Evolutionary conservation across 2,113 vertebrate species (phyloP).

Genomic region (Helogale parvula): DNA sequence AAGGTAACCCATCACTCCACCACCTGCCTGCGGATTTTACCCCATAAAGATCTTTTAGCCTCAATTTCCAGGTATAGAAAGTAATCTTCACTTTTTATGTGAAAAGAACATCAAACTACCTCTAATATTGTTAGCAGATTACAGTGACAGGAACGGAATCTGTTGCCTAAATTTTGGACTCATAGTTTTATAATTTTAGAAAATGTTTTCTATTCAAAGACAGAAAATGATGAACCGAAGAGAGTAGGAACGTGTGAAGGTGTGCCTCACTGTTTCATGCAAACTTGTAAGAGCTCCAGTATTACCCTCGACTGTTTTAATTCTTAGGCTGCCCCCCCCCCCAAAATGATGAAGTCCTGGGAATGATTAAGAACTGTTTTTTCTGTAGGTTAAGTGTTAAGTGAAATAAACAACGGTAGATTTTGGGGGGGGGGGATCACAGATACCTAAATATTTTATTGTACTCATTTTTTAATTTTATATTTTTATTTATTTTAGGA

Average conservation of each 20-base stretch:
- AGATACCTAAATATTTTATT: neutral
- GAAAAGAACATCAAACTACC: neutral
- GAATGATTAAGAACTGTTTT: neutral
- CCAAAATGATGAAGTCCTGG: neutral
- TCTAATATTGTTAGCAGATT: neutral
- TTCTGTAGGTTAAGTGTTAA: neutral
- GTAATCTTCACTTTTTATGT: neutral
- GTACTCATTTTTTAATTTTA: constrained; percentile 67
- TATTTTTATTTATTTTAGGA: constrained; percentile 80
- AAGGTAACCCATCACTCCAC: neutral
- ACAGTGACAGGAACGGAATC: neutral
- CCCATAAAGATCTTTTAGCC: neutral
- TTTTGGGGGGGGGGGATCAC: neutral
- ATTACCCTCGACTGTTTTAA: accelerated
- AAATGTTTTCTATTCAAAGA: neutral
- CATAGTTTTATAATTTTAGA: neutral
- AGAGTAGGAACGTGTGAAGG: neutral
- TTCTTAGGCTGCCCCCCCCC: neutral
- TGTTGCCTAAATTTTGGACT: neutral
- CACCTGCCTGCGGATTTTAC: neutral
- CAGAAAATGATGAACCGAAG: neutral
- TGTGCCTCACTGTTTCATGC: too few species aligned
- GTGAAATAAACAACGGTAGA: neutral
- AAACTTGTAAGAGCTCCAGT: neutral
- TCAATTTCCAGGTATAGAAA: neutral